Evolutionary conservation across 1,140 invertebrate species (phyloP).

Genomic region (Phthorimaea operculella): DNA sequence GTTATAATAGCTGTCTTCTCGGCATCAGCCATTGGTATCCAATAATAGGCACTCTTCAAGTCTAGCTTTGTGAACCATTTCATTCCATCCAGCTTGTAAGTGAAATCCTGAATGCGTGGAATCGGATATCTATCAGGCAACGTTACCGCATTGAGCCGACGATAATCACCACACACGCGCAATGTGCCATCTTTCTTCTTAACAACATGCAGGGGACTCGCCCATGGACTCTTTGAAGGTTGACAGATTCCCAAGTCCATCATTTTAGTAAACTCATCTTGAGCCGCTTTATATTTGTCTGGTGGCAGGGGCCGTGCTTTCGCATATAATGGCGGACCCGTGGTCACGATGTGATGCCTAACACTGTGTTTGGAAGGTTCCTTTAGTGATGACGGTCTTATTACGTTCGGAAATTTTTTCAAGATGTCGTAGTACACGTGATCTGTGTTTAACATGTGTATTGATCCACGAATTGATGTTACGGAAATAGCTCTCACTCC

Average conservation of each 20-base stretch:
- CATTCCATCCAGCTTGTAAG: background rate
- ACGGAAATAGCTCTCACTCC: too few species aligned
- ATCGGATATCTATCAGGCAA: background rate
- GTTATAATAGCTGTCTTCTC: background rate
- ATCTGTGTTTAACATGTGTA: too few species aligned
- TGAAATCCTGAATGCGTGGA: background rate
- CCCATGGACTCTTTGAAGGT: background rate
- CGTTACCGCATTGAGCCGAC: background rate
- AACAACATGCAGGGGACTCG: background rate
- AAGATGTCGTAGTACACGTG: background rate
- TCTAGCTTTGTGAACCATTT: background rate
- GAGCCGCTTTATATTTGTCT: too few species aligned
- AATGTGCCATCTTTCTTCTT: background rate
- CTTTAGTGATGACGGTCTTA: too few species aligned
- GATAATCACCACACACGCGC: background rate
- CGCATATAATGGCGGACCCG: too few species aligned
- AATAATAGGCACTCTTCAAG: background rate
- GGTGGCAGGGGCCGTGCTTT: too few species aligned
- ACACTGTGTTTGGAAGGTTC: too few species aligned
- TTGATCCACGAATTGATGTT: too few species aligned
- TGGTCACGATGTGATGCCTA: too few species aligned
- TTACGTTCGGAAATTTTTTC: too few species aligned
- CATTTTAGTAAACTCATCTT: too few species aligned
- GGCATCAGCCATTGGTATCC: background rate
- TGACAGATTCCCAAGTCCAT: too few species aligned